Evolutionary conservation across 2,113 vertebrate genomes (phyloP).

Genomic region (Heterocephalus glaber): DNA sequence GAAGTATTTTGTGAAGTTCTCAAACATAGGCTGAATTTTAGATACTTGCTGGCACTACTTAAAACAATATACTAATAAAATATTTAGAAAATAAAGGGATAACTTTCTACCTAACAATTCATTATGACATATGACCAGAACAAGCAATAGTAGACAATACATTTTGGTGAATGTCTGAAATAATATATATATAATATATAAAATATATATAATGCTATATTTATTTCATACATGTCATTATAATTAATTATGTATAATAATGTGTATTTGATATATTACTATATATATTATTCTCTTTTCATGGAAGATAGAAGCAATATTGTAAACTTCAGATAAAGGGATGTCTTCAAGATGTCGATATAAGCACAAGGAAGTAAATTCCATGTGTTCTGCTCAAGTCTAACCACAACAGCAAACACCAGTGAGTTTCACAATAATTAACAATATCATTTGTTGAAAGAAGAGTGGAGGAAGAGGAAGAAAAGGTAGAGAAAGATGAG

Average conservation of each 20-base stretch:
- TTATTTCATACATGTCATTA: too few relatives aligned
- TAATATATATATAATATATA: background rate
- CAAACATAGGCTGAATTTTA: background rate
- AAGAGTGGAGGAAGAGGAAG: background rate
- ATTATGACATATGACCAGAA: background rate
- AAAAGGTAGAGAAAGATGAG: background rate
- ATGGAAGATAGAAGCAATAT: background rate
- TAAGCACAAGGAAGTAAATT: background rate
- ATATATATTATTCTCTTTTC: too few relatives aligned
- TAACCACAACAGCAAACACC: background rate
- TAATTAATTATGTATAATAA: too few relatives aligned
- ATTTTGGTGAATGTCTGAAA: background rate
- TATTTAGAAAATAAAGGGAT: background rate
- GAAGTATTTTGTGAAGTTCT: background rate
- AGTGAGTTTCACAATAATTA: background rate
- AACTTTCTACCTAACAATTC: background rate
- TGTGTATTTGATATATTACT: too few relatives aligned
- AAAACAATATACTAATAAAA: slow-evolving; percentile 4
- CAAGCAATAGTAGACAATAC: background rate
- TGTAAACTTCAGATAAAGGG: background rate
- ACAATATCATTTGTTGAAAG: background rate
- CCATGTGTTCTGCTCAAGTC: background rate
- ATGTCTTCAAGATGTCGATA: background rate
- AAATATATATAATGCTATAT: too few relatives aligned
- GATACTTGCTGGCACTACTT: background rate